A percentile compares a stretch with the other conserved stretches of the same genome.
Evolutionary conservation across 2,797 vertebrate genomes (phyloP).

Genomic region (Scarus forsteni): DNA sequence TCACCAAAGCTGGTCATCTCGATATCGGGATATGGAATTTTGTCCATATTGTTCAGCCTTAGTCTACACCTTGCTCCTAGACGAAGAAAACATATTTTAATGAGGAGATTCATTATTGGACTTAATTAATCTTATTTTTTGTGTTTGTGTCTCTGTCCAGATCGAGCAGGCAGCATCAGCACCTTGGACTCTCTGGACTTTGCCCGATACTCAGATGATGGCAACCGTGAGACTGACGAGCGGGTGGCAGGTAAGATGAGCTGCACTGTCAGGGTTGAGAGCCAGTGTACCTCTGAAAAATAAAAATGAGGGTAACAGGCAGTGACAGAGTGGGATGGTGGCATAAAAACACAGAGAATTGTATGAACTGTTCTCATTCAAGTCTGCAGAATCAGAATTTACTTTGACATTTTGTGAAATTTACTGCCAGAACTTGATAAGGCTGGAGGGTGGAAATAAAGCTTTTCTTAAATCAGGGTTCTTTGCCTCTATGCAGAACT

Average conservation of each 20-base stretch:
- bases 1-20: no score
- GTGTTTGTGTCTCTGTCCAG: conserved; percentile 76
- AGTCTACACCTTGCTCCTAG: no score
- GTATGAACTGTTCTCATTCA: no score
- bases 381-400: no score
- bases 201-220: conserved; percentile 98
- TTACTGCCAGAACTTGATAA: no score
- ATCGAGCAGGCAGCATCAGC: conserved; percentile 98
- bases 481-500: background rate
- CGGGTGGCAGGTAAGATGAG: conserved; percentile 92
- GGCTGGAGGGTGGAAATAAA: background rate
- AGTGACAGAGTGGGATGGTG: background rate
- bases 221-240: conserved; percentile 96
- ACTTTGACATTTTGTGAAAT: no score
- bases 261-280: background rate
- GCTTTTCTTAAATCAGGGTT: background rate
- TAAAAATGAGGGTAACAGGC: background rate
- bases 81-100: no score
- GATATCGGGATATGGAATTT: no score
- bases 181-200: conserved; percentile 99
- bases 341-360: conserved; percentile 1
- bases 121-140: conserved; percentile 21
- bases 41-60: no score
- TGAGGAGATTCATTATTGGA: background rate
- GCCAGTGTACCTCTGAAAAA: background rate